Conservation (phyloP, 2,797 vertebrate species). For the Lepus townsendii region DNA sequence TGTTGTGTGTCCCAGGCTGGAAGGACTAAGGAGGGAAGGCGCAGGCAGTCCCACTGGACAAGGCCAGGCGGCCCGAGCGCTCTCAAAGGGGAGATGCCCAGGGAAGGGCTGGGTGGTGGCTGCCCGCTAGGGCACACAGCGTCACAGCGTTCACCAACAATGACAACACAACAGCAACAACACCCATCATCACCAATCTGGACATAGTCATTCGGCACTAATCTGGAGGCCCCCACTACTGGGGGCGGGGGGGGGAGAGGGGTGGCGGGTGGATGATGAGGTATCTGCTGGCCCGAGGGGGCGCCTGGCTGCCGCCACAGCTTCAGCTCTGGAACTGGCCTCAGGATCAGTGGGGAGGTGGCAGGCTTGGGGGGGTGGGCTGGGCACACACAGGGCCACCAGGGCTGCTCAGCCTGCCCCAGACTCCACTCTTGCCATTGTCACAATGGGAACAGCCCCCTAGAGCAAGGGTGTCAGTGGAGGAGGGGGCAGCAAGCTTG, state of each 20-base stretch:
- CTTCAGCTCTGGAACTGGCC: constrained; percentile 65
- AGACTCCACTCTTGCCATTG: constrained; percentile 16
- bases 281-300: constrained; percentile 79
- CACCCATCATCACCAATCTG: constrained; percentile 83
- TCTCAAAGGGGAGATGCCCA: constrained; percentile 64
- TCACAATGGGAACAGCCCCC: not conserved
- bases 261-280: constrained; percentile 76
- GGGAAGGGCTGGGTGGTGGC: constrained; percentile 64
- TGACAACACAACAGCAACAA: constrained; percentile 78
- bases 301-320: constrained; percentile 58
- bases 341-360: constrained; percentile 12
- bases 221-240: constrained; percentile 64
- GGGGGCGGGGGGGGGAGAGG: constrained; percentile 21
- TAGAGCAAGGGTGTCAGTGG: not conserved
- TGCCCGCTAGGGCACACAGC: constrained; percentile 74
- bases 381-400: not conserved
- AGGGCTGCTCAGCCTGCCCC: not conserved
- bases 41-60: constrained; percentile 78
- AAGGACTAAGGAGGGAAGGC: constrained; percentile 74
- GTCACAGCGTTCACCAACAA: constrained; percentile 82
- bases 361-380: not conserved
- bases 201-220: constrained; percentile 85
- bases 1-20: constrained; percentile 75
- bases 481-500: constrained; percentile 28
- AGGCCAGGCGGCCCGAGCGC: constrained; percentile 78